Conservation (phyloP, 2,113 vertebrate genomes). For the Vireo altiloquus region DNA sequence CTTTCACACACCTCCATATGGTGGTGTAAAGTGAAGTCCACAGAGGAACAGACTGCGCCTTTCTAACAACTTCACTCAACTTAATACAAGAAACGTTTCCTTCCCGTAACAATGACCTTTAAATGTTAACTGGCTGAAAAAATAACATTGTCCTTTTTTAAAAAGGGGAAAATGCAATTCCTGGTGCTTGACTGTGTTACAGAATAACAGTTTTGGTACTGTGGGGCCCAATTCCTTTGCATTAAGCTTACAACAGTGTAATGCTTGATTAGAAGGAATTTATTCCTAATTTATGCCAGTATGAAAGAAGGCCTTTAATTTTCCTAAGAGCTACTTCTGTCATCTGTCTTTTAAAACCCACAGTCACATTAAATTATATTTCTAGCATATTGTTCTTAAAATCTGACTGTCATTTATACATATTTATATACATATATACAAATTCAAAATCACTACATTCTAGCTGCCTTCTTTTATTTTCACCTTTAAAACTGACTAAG, state of each 20-base stretch:
- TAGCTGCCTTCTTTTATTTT: constrained; percentile 25
- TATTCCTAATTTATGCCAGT: neutral
- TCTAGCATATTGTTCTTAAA: neutral
- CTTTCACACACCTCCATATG: constrained; percentile 5
- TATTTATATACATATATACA: neutral
- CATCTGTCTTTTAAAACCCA: constrained; percentile 12
- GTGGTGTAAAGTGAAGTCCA: neutral
- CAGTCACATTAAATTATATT: constrained; percentile 16
- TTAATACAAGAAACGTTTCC: constrained; percentile 18
- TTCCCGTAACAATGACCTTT: constrained; percentile 43
- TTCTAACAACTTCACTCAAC: constrained; percentile 5
- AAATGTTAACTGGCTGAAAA: constrained; percentile 63
- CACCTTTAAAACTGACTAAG: constrained; percentile 43
- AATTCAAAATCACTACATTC: neutral
- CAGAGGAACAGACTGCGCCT: neutral
- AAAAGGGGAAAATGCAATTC: neutral
- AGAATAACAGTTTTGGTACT: neutral
- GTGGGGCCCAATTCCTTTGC: neutral
- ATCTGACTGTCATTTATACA: neutral
- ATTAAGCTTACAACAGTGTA: neutral
- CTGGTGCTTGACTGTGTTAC: neutral
- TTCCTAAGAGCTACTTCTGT: constrained; percentile 1
- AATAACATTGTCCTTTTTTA: neutral
- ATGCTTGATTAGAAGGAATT: neutral
- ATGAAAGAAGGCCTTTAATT: neutral